Percentiles rank a stretch among this genome's conserved stretches.
phyloP scores from a whole-genome alignment of 2,797 vertebrate genomes.

The Toxotes lorentzi region DNA sequence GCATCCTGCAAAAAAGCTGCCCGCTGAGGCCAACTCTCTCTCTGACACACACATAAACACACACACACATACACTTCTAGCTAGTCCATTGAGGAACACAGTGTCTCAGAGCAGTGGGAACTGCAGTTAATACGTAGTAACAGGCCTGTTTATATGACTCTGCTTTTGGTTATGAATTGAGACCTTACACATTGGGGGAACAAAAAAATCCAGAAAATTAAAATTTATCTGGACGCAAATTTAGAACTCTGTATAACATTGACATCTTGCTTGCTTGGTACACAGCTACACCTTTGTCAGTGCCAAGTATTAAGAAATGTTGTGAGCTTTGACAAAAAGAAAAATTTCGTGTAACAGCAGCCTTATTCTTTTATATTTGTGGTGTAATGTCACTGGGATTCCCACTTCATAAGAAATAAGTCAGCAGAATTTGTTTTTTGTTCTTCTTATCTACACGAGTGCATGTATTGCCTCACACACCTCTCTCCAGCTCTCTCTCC shows the following conservation, averaged over 20 bases:
- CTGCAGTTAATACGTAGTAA: conserved; percentile 4
- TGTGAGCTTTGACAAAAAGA: neutral
- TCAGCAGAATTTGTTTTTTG: neutral
- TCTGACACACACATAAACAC: neutral
- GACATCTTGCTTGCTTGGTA: neutral
- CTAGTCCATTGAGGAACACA: conserved; percentile 37
- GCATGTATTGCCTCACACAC: conserved; percentile 18
- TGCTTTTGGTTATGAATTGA: neutral
- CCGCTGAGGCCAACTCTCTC: conserved; percentile 61
- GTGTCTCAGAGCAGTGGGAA: conserved; percentile 30
- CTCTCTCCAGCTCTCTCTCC: conserved; percentile 31
- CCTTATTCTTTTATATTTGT: neutral
- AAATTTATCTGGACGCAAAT: neutral
- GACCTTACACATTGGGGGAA: neutral
- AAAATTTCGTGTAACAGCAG: neutral
- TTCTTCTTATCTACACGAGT: conserved; percentile 7
- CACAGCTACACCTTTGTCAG: neutral
- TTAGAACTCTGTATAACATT: neutral
- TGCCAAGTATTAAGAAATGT: neutral
- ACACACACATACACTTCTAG: conserved; percentile 16
- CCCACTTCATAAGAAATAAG: neutral
- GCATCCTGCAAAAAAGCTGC: conserved; percentile 57
- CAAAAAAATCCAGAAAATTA: neutral
- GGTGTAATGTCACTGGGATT: conserved; percentile 13
- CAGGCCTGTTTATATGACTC: conserved; percentile 23